phyloP scores from a whole-genome alignment of 2,888 invertebrate genomes.

The Habrosyne pyritoides region DNA sequence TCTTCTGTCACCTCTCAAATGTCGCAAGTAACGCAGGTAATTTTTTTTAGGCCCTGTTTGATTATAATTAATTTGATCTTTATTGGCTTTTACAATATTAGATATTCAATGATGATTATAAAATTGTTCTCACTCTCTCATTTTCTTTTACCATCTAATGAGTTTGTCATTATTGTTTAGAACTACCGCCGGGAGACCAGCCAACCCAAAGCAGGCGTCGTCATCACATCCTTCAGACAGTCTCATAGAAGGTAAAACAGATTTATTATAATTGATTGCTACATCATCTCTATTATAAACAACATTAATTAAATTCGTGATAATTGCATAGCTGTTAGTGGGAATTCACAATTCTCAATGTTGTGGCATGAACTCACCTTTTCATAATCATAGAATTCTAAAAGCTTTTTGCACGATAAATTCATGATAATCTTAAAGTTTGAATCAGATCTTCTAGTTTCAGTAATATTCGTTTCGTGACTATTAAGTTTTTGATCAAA shows the following conservation, averaged over 20 bases:
- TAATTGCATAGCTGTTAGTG: constrained; percentile 47
- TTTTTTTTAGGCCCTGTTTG: too few species aligned
- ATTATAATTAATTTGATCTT: too few species aligned
- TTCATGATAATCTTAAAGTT: constrained; percentile 12
- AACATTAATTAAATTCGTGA: constrained; percentile 33
- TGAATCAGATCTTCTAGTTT: constrained; percentile 20
- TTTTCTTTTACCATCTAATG: not conserved
- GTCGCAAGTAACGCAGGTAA: constrained; percentile 70
- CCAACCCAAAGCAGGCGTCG: constrained; percentile 91
- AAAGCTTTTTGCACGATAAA: constrained; percentile 54
- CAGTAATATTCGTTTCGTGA: constrained; percentile 17
- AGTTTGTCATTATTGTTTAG: constrained; percentile 40
- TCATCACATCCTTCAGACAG: constrained; percentile 94
- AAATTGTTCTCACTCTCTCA: too few species aligned
- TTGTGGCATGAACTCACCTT: constrained; percentile 44
- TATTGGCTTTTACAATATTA: too few species aligned
- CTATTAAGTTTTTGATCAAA: constrained; percentile 29
- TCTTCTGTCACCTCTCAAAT: constrained; percentile 76
- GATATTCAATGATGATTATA: too few species aligned
- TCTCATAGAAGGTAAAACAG: constrained; percentile 90
- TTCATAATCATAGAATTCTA: constrained; percentile 31
- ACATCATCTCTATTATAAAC: constrained; percentile 27
- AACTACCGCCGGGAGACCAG: constrained; percentile 77
- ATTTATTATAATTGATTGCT: not conserved
- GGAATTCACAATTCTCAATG: constrained; percentile 62